phyloP scores from a whole-genome alignment of 1,140 invertebrate species.

The Zaprionus capensis region DNA sequence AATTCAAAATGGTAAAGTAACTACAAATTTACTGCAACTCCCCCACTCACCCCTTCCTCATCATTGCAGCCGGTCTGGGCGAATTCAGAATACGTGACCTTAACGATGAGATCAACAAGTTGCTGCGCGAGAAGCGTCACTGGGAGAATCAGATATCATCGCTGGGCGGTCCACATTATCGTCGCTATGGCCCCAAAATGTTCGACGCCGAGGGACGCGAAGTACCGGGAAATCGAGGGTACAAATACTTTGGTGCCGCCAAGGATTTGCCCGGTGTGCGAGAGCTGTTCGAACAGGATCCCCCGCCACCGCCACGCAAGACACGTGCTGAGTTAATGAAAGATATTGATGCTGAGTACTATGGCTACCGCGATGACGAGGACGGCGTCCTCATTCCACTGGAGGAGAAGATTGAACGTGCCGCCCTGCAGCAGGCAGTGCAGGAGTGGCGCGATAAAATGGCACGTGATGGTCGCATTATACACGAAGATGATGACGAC shows the following conservation, averaged over 20 bases:
- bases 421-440: conserved; percentile 87
- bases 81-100: conserved; percentile 99
- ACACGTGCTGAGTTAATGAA: conserved; percentile 98
- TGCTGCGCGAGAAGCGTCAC: conserved; percentile 96
- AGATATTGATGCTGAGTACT: conserved; percentile 99
- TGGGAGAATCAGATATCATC: conserved; percentile 99
- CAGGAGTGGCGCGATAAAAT: conserved; percentile 89
- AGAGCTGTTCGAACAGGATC: conserved; percentile 98
- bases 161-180: conserved; percentile 97
- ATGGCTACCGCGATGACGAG: conserved; percentile 99
- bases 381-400: conserved; percentile 96
- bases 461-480: conserved; percentile 85
- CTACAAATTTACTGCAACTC: not conserved
- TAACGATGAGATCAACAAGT: conserved; percentile 99
- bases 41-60: not conserved
- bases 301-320: conserved; percentile 93
- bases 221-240: conserved; percentile 98
- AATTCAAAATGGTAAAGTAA: conserved; percentile 95
- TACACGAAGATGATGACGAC: conserved; percentile 87
- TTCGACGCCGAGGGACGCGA: conserved; percentile 98
- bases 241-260: conserved; percentile 99
- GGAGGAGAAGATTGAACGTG: conserved; percentile 92
- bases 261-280: conserved; percentile 99
- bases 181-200: conserved; percentile 95
- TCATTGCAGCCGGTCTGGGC: conserved; percentile 94